Conservation (phyloP, 2,888 invertebrate species). For the Cheilosia grossa region DNA sequence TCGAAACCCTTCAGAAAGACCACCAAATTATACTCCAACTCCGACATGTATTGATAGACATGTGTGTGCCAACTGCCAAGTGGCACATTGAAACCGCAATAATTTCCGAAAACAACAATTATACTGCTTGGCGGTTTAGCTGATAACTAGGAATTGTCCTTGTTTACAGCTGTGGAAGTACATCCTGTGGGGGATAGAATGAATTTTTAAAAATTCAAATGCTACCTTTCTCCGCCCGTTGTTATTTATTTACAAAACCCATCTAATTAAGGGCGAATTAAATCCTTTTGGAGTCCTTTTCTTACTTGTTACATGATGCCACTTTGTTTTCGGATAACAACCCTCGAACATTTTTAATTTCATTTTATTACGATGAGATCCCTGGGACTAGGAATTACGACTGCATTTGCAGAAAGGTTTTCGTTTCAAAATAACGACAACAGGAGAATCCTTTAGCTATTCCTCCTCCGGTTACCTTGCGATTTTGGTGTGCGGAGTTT, state of each 20-base stretch:
- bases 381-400: constrained; percentile 39
- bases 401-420: constrained; percentile 62
- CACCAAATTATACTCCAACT: constrained; percentile 58
- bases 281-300: constrained; percentile 45
- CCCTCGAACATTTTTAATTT: constrained; percentile 67
- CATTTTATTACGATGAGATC: constrained; percentile 37
- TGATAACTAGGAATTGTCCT: constrained; percentile 44
- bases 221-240: constrained; percentile 3
- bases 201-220: constrained; percentile 42
- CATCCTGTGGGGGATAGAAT: constrained; percentile 26
- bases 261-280: constrained; percentile 57
- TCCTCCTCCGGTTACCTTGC: constrained; percentile 65
- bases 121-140: constrained; percentile 21
- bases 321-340: constrained; percentile 25
- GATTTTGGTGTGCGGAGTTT: constrained; percentile 55
- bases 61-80: constrained; percentile 10
- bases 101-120: constrained; percentile 64
- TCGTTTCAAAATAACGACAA: constrained; percentile 42
- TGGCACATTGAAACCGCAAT: constrained; percentile 46
- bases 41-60: constrained; percentile 7
- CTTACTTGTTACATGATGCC: constrained; percentile 57
- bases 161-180: constrained; percentile 48
- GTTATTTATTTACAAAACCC: constrained; percentile 54
- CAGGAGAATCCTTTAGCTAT: constrained; percentile 54
- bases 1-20: constrained; percentile 60